A percentile compares a stretch with the other conserved stretches of the same genome.
Conservation (phyloP, 1,140 invertebrate species). For the Grapholita molesta region DNA sequence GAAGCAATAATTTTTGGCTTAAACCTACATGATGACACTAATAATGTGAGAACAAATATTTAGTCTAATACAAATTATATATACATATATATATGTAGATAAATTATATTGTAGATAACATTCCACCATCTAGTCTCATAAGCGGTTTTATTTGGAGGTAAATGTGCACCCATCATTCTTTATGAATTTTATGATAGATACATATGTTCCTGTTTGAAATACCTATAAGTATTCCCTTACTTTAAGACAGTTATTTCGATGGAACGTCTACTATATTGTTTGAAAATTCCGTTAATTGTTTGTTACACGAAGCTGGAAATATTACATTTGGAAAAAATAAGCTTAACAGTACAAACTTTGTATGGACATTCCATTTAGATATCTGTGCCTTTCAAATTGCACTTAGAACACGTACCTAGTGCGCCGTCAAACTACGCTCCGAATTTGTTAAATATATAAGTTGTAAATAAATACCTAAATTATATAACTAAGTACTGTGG, state of each 20-base stretch:
- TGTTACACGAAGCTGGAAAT: not conserved
- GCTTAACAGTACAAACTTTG: constrained; percentile 13
- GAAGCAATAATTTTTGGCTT: not conserved
- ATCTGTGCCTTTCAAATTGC: constrained; percentile 55
- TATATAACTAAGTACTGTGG: not conserved
- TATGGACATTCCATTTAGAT: constrained; percentile 33
- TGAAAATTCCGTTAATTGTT: not conserved
- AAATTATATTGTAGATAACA: constrained; percentile 43
- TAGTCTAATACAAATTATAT: not conserved
- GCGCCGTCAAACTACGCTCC: constrained; percentile 47
- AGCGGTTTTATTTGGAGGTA: constrained; percentile 34
- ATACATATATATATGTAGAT: constrained; percentile 25
- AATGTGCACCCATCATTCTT: constrained; percentile 18
- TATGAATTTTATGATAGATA: constrained; percentile 19
- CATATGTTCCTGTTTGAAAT: constrained; percentile 35
- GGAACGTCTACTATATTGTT: constrained; percentile 15
- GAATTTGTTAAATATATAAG: constrained; percentile 54
- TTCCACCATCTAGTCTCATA: constrained; percentile 62
- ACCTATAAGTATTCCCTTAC: not conserved
- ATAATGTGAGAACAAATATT: constrained; percentile 2
- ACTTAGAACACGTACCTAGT: constrained; percentile 40
- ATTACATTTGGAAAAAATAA: not conserved
- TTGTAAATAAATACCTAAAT: constrained; percentile 62
- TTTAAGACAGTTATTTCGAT: constrained; percentile 9
- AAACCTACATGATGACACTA: not conserved